A percentile compares a stretch with the other conserved stretches of the same genome.
phyloP scores from a whole-genome alignment of 2,888 invertebrate genomes.

The Sarcophaga rosellei region DNA sequence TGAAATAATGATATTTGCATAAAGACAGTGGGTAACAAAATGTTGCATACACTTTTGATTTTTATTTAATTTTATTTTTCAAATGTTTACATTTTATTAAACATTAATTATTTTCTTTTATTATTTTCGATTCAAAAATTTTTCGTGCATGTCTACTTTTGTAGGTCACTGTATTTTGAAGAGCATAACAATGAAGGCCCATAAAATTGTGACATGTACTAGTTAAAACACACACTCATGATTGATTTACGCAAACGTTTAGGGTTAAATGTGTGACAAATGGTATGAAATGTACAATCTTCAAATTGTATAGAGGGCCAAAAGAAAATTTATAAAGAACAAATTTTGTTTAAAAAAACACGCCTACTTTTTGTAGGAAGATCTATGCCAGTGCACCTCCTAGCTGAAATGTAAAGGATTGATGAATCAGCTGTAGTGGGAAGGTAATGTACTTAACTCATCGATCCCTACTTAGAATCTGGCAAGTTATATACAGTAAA shows the following conservation, averaged over 20 bases:
- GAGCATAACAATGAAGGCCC: neutral
- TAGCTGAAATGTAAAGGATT: no score
- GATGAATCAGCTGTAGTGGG: no score
- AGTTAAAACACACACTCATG: slow-evolving; percentile 1
- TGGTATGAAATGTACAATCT: neutral
- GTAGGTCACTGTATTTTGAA: slow-evolving; percentile 15
- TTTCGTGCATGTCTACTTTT: neutral
- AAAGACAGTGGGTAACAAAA: slow-evolving; percentile 37
- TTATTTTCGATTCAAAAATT: neutral
- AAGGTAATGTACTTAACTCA: no score
- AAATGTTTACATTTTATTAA: no score
- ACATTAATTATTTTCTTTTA: neutral
- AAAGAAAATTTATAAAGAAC: neutral
- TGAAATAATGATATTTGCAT: slow-evolving; percentile 47
- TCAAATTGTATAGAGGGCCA: neutral
- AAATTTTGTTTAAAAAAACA: no score
- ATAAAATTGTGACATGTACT: slow-evolving; percentile 46
- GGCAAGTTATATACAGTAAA: no score
- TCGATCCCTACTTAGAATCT: no score
- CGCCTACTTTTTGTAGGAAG: no score
- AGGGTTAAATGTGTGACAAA: slow-evolving; percentile 44
- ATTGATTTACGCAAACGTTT: slow-evolving; percentile 41
- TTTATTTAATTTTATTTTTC: neutral
- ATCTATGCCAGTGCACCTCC: no score
- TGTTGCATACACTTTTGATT: neutral